phyloP scores from a whole-genome alignment of 2,113 vertebrate species.

The Drymodes brunneopygia region DNA sequence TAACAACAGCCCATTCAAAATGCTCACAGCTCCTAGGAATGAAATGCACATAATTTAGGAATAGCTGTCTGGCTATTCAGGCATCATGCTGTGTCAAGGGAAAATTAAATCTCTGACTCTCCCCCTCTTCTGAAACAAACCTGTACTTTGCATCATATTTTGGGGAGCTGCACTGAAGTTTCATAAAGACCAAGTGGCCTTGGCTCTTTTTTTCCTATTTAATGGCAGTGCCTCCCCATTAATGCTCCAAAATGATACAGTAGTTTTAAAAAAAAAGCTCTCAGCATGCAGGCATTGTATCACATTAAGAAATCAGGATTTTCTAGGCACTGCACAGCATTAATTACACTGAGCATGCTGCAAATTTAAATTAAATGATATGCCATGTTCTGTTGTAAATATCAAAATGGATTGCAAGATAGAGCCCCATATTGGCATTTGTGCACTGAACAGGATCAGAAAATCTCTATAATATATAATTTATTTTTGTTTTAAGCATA shows the following conservation, averaged over 20 bases:
- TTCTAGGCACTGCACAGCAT: constrained; percentile 64
- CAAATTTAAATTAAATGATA: constrained; percentile 65
- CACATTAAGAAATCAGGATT: constrained; percentile 61
- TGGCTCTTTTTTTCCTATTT: neutral
- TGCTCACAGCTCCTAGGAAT: constrained; percentile 52
- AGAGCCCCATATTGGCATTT: constrained; percentile 33
- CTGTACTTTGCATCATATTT: constrained; percentile 41
- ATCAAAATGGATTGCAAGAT: constrained; percentile 47
- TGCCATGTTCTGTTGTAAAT: constrained; percentile 50
- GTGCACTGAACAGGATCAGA: constrained; percentile 16
- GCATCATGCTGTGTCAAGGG: constrained; percentile 47
- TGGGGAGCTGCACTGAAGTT: constrained; percentile 28
- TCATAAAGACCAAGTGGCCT: neutral
- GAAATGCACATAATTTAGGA: constrained; percentile 64
- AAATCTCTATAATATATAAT: neutral
- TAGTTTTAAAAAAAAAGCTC: constrained; percentile 21
- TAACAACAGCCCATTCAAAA: constrained; percentile 60
- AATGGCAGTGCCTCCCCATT: constrained; percentile 5
- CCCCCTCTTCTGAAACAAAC: constrained; percentile 31
- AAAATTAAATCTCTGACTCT: constrained; percentile 50
- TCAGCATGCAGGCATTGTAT: constrained; percentile 62
- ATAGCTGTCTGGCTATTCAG: constrained; percentile 53
- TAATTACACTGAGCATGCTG: constrained; percentile 59
- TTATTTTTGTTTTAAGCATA: neutral
- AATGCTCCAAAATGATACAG: constrained; percentile 50